Evolutionary conservation across 1,140 invertebrate genomes (phyloP).

Genomic region (Metaphire vulgaris): DNA sequence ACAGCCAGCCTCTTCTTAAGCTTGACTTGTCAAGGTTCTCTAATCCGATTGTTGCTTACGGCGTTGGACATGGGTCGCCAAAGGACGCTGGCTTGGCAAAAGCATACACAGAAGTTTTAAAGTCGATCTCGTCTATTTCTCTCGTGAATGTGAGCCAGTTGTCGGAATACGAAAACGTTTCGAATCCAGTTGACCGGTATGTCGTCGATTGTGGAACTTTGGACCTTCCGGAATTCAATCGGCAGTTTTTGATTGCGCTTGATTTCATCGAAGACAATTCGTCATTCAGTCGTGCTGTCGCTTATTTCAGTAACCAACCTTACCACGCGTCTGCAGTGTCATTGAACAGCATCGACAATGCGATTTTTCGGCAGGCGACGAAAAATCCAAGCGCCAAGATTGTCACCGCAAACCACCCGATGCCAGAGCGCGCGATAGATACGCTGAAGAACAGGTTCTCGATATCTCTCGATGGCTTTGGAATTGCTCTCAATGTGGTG

Average conservation of each 20-base stretch:
- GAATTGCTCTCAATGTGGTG: slow-evolving; percentile 7
- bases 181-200: not conserved
- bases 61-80: not conserved
- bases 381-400: not conserved
- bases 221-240: not conserved
- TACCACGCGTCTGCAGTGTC: slow-evolving; percentile 64
- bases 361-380: not conserved
- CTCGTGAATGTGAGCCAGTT: not conserved
- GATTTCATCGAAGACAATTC: not conserved
- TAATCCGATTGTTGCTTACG: not conserved
- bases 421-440: not conserved
- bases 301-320: slow-evolving; percentile 56
- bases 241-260: not conserved
- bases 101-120: not conserved
- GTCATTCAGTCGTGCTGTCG: not conserved
- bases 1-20: not conserved
- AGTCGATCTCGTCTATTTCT: not conserved
- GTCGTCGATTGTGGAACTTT: not conserved
- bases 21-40: slow-evolving; percentile 3
- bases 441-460: not conserved
- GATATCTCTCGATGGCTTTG: slow-evolving; percentile 20
- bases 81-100: not conserved
- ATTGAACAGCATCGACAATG: slow-evolving; percentile 58
- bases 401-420: slow-evolving; percentile 14
- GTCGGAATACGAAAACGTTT: not conserved